phyloP scores from a whole-genome alignment of 1,140 invertebrate genomes.

The Drosophila bocqueti region DNA sequence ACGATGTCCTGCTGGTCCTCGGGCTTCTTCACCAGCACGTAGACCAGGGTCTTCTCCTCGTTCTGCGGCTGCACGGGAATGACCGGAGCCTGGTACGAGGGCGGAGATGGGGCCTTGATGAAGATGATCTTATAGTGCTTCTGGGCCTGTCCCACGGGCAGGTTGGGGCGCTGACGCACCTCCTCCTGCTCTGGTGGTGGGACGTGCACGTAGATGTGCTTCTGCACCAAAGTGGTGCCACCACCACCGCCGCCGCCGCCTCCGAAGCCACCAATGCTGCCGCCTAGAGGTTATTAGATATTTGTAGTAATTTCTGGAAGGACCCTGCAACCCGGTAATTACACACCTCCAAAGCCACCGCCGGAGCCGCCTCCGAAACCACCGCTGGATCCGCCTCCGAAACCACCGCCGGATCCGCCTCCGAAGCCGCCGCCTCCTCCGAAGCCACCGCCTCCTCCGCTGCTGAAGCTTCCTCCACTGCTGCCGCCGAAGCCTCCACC shows the following conservation, averaged over 20 bases:
- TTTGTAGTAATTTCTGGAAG: neutral
- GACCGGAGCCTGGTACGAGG: slow-evolving; percentile 90
- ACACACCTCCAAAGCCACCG: slow-evolving; percentile 64
- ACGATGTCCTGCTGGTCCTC: slow-evolving; percentile 92
- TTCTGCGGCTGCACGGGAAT: slow-evolving; percentile 91
- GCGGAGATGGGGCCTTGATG: slow-evolving; percentile 93
- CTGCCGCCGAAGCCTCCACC: slow-evolving; percentile 43
- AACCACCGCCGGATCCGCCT: slow-evolving; percentile 72
- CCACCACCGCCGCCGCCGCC: slow-evolving; percentile 79
- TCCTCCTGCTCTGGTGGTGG: slow-evolving; percentile 91
- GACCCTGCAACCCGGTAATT: neutral
- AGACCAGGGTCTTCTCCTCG: slow-evolving; percentile 95
- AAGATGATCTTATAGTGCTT: slow-evolving; percentile 96
- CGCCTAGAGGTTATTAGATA: slow-evolving; percentile 68
- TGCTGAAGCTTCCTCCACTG: slow-evolving; percentile 50
- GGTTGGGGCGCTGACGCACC: slow-evolving; percentile 87
- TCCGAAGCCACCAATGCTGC: slow-evolving; percentile 78
- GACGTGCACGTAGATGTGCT: slow-evolving; percentile 93
- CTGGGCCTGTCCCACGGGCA: slow-evolving; percentile 88
- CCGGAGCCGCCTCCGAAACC: slow-evolving; percentile 53
- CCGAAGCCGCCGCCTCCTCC: slow-evolving; percentile 48
- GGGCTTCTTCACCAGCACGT: slow-evolving; percentile 94
- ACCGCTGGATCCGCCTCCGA: slow-evolving; percentile 59
- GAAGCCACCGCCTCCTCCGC: slow-evolving; percentile 37
- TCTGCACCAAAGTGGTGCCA: slow-evolving; percentile 88